phyloP scores from a whole-genome alignment of 1,140 invertebrate species.

The Copidosoma floridanum region DNA sequence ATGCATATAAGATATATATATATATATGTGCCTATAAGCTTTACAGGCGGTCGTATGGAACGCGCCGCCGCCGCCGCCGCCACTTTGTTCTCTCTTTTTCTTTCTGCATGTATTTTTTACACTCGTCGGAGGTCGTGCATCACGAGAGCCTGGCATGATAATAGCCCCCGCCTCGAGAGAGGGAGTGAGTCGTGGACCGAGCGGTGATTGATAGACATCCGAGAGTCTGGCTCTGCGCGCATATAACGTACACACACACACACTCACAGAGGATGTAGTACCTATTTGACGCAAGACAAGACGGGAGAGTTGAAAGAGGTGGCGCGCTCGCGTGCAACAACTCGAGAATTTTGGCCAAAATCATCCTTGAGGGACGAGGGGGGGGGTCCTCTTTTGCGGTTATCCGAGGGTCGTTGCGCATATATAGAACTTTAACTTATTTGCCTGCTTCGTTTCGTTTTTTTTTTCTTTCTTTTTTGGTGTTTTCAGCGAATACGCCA shows the following conservation, averaged over 20 bases:
- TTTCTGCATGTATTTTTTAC: background rate
- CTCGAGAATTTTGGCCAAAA: conserved; percentile 4
- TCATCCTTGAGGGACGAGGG: background rate
- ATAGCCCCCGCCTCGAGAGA: conserved; percentile 40
- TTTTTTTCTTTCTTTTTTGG: too few species aligned
- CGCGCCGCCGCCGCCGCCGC: background rate
- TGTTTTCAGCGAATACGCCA: too few species aligned
- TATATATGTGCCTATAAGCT: too few species aligned
- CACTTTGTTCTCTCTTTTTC: background rate
- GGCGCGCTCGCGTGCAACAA: background rate
- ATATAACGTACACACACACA: background rate
- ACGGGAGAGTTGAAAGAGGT: background rate
- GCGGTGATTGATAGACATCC: conserved; percentile 51
- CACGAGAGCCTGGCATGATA: conserved; percentile 52
- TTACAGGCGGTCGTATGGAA: background rate
- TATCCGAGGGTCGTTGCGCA: too few species aligned
- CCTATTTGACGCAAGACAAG: background rate
- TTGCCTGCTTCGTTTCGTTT: too few species aligned
- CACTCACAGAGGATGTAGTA: background rate
- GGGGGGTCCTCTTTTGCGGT: too few species aligned
- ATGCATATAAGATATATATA: too few species aligned
- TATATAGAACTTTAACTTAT: too few species aligned
- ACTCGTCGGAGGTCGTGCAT: conserved; percentile 48
- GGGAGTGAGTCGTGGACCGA: background rate
- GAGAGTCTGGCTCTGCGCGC: conserved; percentile 18